Conservation (phyloP, 1,140 invertebrate species). For the Panulirus ornatus region DNA sequence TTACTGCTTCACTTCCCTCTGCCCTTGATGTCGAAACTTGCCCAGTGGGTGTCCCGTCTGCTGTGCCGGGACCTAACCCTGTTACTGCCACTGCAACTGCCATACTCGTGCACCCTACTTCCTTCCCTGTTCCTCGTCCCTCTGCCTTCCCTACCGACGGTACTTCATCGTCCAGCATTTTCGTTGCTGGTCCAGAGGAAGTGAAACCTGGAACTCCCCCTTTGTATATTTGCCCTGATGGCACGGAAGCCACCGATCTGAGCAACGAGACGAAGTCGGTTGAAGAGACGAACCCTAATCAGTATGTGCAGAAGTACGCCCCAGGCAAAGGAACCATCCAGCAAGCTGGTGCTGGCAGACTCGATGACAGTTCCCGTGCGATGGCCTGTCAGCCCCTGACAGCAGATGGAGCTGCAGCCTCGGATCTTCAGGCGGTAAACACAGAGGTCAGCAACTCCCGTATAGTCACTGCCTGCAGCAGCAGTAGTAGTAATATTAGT, state of each 20-base stretch:
- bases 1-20: neutral
- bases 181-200: neutral
- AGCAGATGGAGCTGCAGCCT: neutral
- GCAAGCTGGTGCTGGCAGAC: neutral
- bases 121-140: neutral
- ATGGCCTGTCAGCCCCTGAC: neutral
- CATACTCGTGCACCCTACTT: neutral
- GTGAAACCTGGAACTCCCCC: constrained; percentile 41
- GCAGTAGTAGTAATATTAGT: constrained; percentile 2
- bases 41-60: neutral
- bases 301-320: neutral
- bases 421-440: neutral
- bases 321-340: neutral
- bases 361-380: neutral
- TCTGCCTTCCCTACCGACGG: neutral
- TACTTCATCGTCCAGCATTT: neutral
- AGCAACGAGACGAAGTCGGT: constrained; percentile 2
- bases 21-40: neutral
- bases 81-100: constrained; percentile 13
- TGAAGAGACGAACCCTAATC: neutral
- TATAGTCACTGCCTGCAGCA: neutral
- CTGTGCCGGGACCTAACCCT: neutral
- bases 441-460: constrained; percentile 15
- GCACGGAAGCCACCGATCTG: constrained; percentile 2
- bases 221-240: constrained; percentile 18